Conservation (phyloP, 2,888 invertebrate species). For the Apodemia mormo region DNA sequence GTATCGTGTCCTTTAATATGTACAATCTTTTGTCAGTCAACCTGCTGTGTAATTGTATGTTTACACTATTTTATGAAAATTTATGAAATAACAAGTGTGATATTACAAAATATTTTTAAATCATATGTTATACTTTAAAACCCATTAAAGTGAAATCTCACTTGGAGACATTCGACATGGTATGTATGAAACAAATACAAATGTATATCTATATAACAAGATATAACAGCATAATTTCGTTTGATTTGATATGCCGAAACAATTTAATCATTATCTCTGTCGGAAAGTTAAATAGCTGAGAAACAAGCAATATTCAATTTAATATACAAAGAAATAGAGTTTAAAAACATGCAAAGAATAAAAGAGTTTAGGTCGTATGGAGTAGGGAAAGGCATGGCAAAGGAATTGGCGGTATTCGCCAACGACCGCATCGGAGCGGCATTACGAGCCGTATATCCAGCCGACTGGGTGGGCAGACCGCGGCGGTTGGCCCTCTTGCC, state of each 20-base stretch:
- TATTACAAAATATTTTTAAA: conserved; percentile 10
- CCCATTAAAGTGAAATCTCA: conserved; percentile 63
- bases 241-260: conserved; percentile 81
- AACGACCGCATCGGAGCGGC: conserved; percentile 67
- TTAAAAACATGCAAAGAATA: conserved; percentile 39
- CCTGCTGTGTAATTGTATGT: not conserved
- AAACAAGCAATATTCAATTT: conserved; percentile 41
- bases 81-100: not conserved
- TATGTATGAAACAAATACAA: conserved; percentile 66
- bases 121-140: conserved; percentile 45
- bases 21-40: too few relatives aligned
- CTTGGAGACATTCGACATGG: conserved; percentile 58
- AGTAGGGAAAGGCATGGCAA: conserved; percentile 55
- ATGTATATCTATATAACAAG: conserved; percentile 74
- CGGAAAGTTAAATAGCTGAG: conserved; percentile 57
- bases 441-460: conserved; percentile 56
- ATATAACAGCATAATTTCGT: conserved; percentile 81
- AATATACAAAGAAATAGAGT: conserved; percentile 45
- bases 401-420: conserved; percentile 81
- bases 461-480: conserved; percentile 74
- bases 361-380: conserved; percentile 57
- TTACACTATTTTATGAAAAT: not conserved
- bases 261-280: conserved; percentile 79
- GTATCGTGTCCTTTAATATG: too few relatives aligned
- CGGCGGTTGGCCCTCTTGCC: conserved; percentile 58